Evolutionary conservation across 2,797 vertebrate species (phyloP), one percentile per base, ranked within the genome.

Genomic region (Intellagama lesueurii): DNA sequence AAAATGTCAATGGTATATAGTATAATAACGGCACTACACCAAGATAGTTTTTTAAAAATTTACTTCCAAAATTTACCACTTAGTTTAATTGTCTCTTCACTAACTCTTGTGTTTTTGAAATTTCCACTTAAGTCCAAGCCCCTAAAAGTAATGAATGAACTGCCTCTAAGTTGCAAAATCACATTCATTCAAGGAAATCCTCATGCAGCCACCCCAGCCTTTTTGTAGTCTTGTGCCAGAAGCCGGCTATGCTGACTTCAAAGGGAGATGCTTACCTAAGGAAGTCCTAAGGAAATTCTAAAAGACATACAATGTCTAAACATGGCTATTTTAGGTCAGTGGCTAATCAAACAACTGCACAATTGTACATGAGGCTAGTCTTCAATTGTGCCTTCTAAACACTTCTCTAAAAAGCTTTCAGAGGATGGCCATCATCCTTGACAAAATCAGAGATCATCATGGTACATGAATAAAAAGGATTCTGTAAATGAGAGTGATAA

Each of bases 401-500:
- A 70, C 6, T 47, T 4, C 24, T 82, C 44, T 4, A 30, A 69
- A 83, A 70, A 30, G 19, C 1, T 81, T 30, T 56, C 68, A 30
- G 28, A n/a, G 64, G n/a, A 70, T 19, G 7, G 19, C 4, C 68
- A n/a, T 28, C 44, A 91, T 52, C 73, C 24, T 86, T 91, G 80
- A 75, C 89, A 92, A 66, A 79, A 69, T 14, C 26, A 64, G 77
- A 3, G 70, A 85, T 76, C 89, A 78, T 0, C 52, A 69, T 30
- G 1, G 2, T 8, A 1, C 80, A 86, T 88, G 89, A 30, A 3
- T 1, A 76, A 89, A 78, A 73, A 6, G 88, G 30, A 70, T 47
- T 0, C 0, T 47, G 40, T 88, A 83, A 81, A 91, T n/a, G 86
- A 87, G 81, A 64, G 3, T 17, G 81, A 14, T 26, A 56, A 60